Base-by-base conservation (phyloP, 92 coral and sea anemone genomes). In the Porites lobata region DNA sequence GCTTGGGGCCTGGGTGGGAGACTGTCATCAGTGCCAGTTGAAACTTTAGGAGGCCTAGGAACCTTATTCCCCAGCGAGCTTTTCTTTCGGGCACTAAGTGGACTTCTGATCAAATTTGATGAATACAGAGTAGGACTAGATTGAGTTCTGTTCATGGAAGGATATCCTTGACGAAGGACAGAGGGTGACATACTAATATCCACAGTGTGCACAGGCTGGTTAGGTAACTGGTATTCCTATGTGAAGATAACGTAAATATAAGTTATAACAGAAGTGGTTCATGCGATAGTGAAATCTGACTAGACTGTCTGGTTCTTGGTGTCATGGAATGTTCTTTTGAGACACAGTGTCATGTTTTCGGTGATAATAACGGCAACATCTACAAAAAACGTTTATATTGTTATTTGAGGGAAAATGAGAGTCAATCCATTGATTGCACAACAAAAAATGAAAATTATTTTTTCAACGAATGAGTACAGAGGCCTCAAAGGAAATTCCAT, bases 201-300 rank as follows among this genome's bases (percentile, higher is more conserved):
- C 72, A 83, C 65, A 12, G 91, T 88, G 64, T 81, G 91, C 32
- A 81, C 77, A 59, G 94, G 92, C 77, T 93, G 97, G 79, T 95
- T 95, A 84, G 98, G 96, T 14, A 93, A 82, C 80, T 87, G 79
- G 85, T 91, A 89, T 32, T 91, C 96, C 99, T 96, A 79, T 53
- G 52, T 65, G 52, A 64, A 21, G 63, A 24, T 8, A 62, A 12
- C 47, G 6, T 11, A 51, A 32, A 72, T 72, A 9, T 26, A 15
- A 0, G 1, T 19, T 14, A 26, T 10, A 29, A 29, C 4, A 38
- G 4, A 38, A 38, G 47, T 38, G 47, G 47, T 38, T 38, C 47
- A 38, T 38, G 47, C 47, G 47, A 38, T 38, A 38, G 47, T 4
- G 47, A 38, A 38, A 38, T 38, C 47, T 38, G 47, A 38, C 47